Conservation (phyloP, 2,113 vertebrate genomes). For the Callipepla californica region DNA sequence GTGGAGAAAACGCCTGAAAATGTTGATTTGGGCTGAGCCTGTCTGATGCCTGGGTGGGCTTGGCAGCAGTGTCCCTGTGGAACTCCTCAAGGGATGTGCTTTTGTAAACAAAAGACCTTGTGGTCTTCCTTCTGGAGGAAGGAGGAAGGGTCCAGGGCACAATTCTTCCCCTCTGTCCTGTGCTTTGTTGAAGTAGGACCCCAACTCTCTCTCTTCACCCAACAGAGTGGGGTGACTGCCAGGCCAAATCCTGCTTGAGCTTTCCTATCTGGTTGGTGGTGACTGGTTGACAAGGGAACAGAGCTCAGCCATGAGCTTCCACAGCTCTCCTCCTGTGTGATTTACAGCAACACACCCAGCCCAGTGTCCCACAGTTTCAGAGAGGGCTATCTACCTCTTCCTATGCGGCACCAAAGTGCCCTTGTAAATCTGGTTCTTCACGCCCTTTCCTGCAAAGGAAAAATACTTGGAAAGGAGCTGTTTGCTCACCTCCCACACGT, state of each 20-base stretch:
- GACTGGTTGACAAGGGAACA: background rate
- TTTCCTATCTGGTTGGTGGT: background rate
- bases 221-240: background rate
- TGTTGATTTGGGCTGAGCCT: background rate
- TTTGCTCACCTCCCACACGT: background rate
- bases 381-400: conserved; percentile 71
- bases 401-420: conserved; percentile 64
- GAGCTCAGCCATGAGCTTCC: background rate
- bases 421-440: conserved; percentile 47
- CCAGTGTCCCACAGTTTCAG: conserved; percentile 4
- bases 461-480: conserved; percentile 15
- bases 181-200: background rate
- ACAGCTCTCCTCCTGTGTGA: background rate
- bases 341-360: background rate
- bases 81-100: background rate
- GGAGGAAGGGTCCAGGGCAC: background rate
- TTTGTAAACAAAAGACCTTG: background rate
- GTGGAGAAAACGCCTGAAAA: background rate
- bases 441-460: background rate
- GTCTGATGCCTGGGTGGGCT: background rate
- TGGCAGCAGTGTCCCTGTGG: background rate
- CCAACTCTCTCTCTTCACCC: background rate
- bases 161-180: background rate
- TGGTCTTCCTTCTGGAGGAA: background rate
- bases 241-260: background rate